Percentiles rank a stretch among this genome's conserved stretches.
These are phyloP conservation scores for Scaptomyza tumidula DNA, from an alignment of 2,888 invertebrate genomes.

Conservation along the genomic window DNA sequence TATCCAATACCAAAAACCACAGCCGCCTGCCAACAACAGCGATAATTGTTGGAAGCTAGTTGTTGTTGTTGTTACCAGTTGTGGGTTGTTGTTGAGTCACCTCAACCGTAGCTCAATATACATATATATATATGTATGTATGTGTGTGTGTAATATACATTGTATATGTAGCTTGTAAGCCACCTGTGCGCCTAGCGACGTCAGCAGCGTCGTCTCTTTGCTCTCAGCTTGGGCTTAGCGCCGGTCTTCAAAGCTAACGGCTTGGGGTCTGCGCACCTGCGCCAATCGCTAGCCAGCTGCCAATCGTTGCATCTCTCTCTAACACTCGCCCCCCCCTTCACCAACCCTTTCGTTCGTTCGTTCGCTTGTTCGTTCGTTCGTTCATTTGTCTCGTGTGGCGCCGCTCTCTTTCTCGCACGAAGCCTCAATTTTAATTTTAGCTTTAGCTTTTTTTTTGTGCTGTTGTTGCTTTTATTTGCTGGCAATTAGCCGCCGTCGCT, in stretches of 20 bases:
- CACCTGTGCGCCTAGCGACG: slow-evolving; percentile 61
- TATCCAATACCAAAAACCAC: slow-evolving; percentile 21
- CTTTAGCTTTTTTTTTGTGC: slow-evolving; percentile 21
- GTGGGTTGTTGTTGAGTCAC: slow-evolving; percentile 49
- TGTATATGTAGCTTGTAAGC: slow-evolving; percentile 36
- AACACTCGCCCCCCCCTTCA: neutral
- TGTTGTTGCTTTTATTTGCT: slow-evolving; percentile 25
- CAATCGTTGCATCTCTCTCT: slow-evolving; percentile 17
- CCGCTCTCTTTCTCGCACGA: slow-evolving; percentile 68
- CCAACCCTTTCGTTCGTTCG: no score
- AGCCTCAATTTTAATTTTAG: slow-evolving; percentile 13
- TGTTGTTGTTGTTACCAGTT: slow-evolving; percentile 25
- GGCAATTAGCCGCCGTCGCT: slow-evolving; percentile 58
- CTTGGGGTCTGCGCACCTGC: slow-evolving; percentile 63
- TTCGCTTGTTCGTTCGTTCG: neutral
- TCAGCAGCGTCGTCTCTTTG: slow-evolving; percentile 39
- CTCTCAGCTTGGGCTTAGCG: slow-evolving; percentile 52
- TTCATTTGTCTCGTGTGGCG: slow-evolving; percentile 21
- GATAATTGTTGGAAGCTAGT: slow-evolving; percentile 64
- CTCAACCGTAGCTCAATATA: slow-evolving; percentile 18
- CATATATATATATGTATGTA: neutral
- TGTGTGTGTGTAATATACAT: neutral
- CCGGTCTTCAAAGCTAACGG: slow-evolving; percentile 56
- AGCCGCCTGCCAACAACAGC: slow-evolving; percentile 71
- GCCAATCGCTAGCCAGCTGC: slow-evolving; percentile 74